These are phyloP conservation scores for Excalfactoria chinensis DNA, from an alignment of 2,113 vertebrate species.

Conservation along the genomic window DNA sequence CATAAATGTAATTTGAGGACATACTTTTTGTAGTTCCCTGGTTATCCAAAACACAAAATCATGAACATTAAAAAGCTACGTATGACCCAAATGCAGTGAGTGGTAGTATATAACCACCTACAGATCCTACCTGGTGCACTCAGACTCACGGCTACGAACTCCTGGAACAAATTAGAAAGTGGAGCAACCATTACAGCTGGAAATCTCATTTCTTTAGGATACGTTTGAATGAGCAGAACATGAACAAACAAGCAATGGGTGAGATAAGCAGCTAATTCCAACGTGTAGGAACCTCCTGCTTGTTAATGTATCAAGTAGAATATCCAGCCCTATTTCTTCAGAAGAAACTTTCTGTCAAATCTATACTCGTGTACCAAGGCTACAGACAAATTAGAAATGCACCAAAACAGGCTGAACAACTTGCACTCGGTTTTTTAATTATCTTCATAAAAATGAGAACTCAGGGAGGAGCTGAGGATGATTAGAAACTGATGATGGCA, in stretches of 20 bases:
- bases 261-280: constrained; percentile 47
- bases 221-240: constrained; percentile 38
- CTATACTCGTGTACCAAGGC: background rate
- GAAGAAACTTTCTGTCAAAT: background rate
- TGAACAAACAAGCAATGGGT: constrained; percentile 42
- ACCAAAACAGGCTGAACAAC: constrained; percentile 16
- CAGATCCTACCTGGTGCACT: background rate
- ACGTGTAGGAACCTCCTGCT: background rate
- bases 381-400: constrained; percentile 34
- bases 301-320: background rate
- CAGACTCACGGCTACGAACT: background rate
- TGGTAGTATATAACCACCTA: background rate
- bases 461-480: background rate
- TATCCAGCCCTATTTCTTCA: background rate
- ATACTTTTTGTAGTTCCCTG: background rate
- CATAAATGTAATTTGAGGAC: background rate
- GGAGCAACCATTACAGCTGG: background rate
- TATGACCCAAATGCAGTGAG: background rate
- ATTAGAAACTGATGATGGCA: constrained; percentile 25
- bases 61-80: background rate
- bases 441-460: background rate
- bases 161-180: constrained; percentile 31
- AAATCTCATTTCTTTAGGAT: constrained; percentile 53
- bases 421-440: background rate
- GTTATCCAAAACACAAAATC: background rate